Evolutionary conservation across 2,888 invertebrate genomes (phyloP).

Genomic region (Caenorhabditis afra): DNA sequence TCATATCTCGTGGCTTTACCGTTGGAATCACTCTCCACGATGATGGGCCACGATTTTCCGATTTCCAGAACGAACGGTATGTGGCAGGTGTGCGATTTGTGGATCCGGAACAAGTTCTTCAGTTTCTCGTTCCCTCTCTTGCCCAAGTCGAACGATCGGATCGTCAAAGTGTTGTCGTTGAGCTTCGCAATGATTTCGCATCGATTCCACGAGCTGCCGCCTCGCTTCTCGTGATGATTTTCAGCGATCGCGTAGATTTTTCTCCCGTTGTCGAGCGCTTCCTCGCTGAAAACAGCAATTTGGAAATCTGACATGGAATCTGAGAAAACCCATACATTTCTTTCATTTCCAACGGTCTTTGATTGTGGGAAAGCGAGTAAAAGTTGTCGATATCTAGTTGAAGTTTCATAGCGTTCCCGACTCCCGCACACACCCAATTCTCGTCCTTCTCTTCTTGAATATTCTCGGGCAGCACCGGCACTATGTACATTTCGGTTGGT

Average conservation of each 20-base stretch:
- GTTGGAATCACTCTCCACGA: too few species aligned
- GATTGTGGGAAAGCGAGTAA: not conserved
- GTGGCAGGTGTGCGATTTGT: not conserved
- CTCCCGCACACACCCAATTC: slow-evolving; percentile 4
- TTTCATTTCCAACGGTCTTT: not conserved
- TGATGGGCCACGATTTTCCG: too few species aligned
- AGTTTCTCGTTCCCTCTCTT: not conserved
- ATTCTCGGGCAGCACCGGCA: not conserved
- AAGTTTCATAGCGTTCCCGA: not conserved
- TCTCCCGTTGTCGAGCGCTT: not conserved
- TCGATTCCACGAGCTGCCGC: not conserved
- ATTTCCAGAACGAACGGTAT: not conserved
- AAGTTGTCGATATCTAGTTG: not conserved
- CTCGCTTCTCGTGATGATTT: not conserved
- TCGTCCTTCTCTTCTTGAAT: not conserved
- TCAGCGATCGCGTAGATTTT: not conserved
- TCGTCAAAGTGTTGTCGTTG: not conserved
- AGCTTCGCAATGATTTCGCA: not conserved
- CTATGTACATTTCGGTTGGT: too few species aligned
- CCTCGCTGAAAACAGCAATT: not conserved
- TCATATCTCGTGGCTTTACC: too few species aligned
- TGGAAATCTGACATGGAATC: not conserved
- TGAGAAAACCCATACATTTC: not conserved
- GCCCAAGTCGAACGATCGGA: not conserved
- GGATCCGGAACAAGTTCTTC: slow-evolving; percentile 9